A percentile compares a stretch with the other conserved stretches of the same genome.
phyloP scores from a whole-genome alignment of 2,113 vertebrate genomes.

The Clarias macrocephalus region DNA sequence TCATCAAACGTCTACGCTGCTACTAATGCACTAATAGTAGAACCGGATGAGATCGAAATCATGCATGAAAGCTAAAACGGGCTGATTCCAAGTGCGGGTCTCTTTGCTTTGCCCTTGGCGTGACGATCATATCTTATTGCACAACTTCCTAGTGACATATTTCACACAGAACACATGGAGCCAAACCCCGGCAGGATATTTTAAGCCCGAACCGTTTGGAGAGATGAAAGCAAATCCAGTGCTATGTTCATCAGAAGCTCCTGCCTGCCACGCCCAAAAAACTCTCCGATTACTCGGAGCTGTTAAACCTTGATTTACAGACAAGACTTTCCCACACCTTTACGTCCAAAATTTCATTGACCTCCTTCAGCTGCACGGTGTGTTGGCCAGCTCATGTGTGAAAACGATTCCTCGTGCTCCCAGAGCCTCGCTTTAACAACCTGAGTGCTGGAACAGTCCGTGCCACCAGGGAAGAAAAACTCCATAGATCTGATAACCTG shows the following conservation, averaged over 20 bases:
- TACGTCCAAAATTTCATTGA: conserved; percentile 10
- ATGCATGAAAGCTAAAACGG: conserved; percentile 8
- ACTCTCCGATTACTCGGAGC: conserved; percentile 47
- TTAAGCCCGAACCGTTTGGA: conserved; percentile 53
- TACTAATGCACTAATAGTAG: neutral
- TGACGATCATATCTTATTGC: conserved; percentile 50
- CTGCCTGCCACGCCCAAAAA: conserved; percentile 54
- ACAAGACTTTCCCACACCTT: conserved; percentile 33
- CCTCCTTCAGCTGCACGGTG: too few species aligned
- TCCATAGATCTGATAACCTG: too few species aligned
- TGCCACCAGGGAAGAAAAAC: too few species aligned
- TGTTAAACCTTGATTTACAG: conserved; percentile 19
- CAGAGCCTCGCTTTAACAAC: too few species aligned
- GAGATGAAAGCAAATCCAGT: conserved; percentile 57
- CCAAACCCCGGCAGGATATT: conserved; percentile 47
- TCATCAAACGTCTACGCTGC: neutral
- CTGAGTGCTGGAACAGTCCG: too few species aligned
- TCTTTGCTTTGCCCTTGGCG: conserved; percentile 29
- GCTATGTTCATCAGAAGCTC: conserved; percentile 53
- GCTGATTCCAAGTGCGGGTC: neutral
- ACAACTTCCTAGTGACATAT: conserved; percentile 55
- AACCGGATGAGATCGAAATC: conserved; percentile 33
- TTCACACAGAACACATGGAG: conserved; percentile 50
- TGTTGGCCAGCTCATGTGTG: too few species aligned
- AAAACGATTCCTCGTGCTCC: too few species aligned